These are phyloP conservation scores for Erebia palarica DNA, from an alignment of 2,888 invertebrate species.

Conservation along the genomic window DNA sequence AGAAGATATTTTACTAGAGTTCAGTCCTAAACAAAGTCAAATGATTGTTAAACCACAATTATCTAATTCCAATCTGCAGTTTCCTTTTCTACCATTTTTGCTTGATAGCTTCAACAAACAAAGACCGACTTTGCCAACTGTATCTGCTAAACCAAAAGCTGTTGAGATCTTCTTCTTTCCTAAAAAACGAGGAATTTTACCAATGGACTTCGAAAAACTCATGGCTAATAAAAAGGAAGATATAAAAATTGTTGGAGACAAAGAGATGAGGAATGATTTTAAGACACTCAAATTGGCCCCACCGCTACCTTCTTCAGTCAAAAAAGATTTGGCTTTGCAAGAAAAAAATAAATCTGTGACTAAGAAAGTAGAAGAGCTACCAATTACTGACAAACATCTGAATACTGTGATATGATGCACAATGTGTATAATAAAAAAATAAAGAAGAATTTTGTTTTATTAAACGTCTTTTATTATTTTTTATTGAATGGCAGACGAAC, in stretches of 20 bases:
- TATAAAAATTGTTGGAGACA: conserved; percentile 63
- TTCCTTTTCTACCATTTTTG: conserved; percentile 49
- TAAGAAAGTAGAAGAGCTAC: conserved; percentile 42
- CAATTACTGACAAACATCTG: conserved; percentile 18
- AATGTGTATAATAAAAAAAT: background rate
- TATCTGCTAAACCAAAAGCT: conserved; percentile 52
- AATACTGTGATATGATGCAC: conserved; percentile 25
- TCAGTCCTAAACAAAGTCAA: conserved; percentile 50
- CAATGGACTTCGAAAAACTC: conserved; percentile 41
- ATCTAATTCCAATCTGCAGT: conserved; percentile 24
- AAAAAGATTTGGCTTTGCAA: conserved; percentile 57
- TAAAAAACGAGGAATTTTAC: conserved; percentile 53
- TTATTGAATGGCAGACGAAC: too few relatives aligned
- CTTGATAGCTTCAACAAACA: conserved; percentile 50
- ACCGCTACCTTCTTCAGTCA: conserved; percentile 47
- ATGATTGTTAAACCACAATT: conserved; percentile 33
- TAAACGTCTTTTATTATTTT: too few relatives aligned
- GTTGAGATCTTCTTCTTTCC: conserved; percentile 69
- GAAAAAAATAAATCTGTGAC: conserved; percentile 44
- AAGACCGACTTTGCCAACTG: conserved; percentile 44
- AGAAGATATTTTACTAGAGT: conserved; percentile 62
- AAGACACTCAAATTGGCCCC: conserved; percentile 42
- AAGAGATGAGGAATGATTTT: conserved; percentile 53
- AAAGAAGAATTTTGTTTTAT: too few relatives aligned
- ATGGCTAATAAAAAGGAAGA: conserved; percentile 46